Evolutionary conservation across 1,140 invertebrate genomes (phyloP).

Genomic region (Penaeus indicus): DNA sequence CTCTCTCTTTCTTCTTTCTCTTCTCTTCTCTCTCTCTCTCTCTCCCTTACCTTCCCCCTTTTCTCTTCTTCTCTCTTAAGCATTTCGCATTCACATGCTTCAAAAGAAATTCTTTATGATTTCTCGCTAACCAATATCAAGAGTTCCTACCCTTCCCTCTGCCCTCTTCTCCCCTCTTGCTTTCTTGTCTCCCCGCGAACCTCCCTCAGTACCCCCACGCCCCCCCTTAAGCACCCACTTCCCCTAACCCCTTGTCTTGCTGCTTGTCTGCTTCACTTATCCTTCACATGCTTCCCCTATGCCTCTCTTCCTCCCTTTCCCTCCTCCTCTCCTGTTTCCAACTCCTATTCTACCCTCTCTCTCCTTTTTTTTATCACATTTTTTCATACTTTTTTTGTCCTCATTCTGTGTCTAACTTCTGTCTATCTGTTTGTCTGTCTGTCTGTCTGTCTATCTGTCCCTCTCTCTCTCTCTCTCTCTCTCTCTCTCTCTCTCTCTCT

Average conservation of each 20-base stretch:
- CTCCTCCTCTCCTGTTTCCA: not conserved
- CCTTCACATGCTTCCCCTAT: not conserved
- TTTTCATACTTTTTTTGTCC: not conserved
- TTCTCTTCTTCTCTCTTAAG: no score
- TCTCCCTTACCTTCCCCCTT: no score
- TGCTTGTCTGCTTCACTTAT: not conserved
- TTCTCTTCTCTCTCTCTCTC: no score
- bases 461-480: not conserved
- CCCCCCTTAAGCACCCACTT: not conserved
- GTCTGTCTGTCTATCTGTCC: not conserved
- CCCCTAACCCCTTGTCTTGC: not conserved
- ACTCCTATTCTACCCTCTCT: no score
- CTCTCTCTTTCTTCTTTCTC: no score
- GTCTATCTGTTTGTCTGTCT: not conserved
- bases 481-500: constrained; percentile 10
- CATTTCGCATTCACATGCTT: no score
- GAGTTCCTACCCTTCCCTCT: no score
- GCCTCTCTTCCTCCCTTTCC: not conserved
- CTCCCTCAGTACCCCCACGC: not conserved
- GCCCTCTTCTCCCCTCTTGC: not conserved
- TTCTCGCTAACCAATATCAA: no score
- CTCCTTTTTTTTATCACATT: not conserved
- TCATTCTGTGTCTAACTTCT: not conserved
- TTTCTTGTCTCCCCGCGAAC: not conserved
- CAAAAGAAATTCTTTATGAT: no score